Evolutionary conservation across 1,140 invertebrate genomes (phyloP).

Genomic region (Phortica variegata): DNA sequence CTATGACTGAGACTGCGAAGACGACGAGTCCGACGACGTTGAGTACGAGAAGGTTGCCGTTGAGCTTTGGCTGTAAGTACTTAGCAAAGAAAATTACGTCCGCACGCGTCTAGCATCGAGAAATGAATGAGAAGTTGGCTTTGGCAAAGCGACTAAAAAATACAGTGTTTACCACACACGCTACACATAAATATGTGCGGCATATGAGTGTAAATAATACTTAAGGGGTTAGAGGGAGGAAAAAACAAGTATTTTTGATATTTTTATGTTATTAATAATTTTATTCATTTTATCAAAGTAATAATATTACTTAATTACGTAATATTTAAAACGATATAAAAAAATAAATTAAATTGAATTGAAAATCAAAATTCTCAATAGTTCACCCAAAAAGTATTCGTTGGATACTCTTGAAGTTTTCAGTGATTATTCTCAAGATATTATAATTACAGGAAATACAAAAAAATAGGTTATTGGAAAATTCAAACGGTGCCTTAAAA

Average conservation of each 20-base stretch:
- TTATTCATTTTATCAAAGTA: too few species aligned
- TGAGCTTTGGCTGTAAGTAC: too few species aligned
- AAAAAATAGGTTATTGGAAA: not conserved
- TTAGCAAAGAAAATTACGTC: constrained; percentile 14
- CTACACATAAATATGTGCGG: not conserved
- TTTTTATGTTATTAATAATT: too few species aligned
- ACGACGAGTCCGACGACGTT: too few species aligned
- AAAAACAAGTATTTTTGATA: too few species aligned
- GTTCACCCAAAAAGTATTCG: too few species aligned
- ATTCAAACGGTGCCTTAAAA: not conserved
- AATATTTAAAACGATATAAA: too few species aligned
- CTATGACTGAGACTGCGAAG: not conserved
- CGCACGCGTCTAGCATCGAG: constrained; percentile 41
- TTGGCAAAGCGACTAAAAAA: constrained; percentile 21
- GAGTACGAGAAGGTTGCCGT: too few species aligned
- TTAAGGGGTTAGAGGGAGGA: constrained; percentile 6
- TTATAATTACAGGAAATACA: not conserved
- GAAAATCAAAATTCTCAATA: too few species aligned
- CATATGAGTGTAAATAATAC: not conserved
- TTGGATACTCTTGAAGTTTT: constrained; percentile 6
- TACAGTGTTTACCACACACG: constrained; percentile 10
- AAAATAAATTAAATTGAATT: too few species aligned
- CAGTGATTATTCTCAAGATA: not conserved
- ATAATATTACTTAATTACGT: too few species aligned
- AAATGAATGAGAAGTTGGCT: constrained; percentile 38